Percentiles rank a stretch among this genome's conserved stretches.
Evolutionary conservation across 2,797 vertebrate species (phyloP).

Genomic region (Epinephelus coioides): DNA sequence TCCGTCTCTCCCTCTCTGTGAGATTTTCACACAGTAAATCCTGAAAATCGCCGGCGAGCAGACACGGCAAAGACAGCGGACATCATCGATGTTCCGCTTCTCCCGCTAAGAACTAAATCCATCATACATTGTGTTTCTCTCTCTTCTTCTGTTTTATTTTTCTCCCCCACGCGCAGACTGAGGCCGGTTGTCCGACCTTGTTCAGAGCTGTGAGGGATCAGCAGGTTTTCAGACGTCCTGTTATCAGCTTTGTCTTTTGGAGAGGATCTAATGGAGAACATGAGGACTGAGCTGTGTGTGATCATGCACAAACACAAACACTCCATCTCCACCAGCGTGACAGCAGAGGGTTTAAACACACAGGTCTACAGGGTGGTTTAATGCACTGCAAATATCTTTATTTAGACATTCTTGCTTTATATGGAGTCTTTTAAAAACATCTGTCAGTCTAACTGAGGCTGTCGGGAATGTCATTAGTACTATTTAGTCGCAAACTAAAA

Average conservation of each 20-base stretch:
- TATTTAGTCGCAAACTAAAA: too few species aligned
- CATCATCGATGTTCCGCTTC: constrained; percentile 65
- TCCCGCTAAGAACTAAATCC: constrained; percentile 67
- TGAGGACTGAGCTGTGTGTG: constrained; percentile 1
- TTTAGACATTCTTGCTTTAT: not conserved
- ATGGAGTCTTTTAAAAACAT: not conserved
- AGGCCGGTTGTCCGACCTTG: constrained; percentile 29
- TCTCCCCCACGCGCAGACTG: constrained; percentile 20
- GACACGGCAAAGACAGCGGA: constrained; percentile 49
- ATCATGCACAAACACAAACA: not conserved
- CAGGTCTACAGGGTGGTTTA: not conserved
- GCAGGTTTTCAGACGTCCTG: constrained; percentile 38
- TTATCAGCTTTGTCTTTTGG: constrained; percentile 22
- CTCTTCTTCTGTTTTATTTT: constrained; percentile 22
- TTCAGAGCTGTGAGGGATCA: constrained; percentile 51
- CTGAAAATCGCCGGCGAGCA: constrained; percentile 46
- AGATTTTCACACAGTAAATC: constrained; percentile 64
- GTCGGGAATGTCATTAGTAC: too few species aligned
- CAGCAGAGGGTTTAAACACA: not conserved
- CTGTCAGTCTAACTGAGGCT: too few species aligned
- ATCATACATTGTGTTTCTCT: constrained; percentile 44
- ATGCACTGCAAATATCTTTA: not conserved
- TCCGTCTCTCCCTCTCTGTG: not conserved
- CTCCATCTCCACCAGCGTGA: not conserved
- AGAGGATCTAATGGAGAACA: constrained; percentile 34